Percentiles rank a stretch among this genome's conserved stretches.
phyloP scores from a whole-genome alignment of 2,113 vertebrate species.

The Oriolus oriolus region DNA sequence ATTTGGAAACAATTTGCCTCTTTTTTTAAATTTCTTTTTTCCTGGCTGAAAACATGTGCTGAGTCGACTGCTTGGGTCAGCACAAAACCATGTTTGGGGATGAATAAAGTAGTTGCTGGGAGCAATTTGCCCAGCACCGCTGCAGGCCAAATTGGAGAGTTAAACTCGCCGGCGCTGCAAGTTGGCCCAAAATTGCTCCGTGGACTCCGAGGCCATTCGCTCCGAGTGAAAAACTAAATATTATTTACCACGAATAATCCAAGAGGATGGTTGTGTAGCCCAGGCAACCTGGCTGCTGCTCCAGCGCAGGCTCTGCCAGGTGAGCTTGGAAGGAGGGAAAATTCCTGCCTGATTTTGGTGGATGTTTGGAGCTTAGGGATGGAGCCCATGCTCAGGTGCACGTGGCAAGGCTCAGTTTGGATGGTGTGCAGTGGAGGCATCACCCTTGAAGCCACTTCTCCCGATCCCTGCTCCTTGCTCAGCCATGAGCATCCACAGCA shows the following conservation, averaged over 20 bases:
- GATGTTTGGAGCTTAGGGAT: not conserved
- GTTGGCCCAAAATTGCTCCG: not conserved
- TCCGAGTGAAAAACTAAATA: not conserved
- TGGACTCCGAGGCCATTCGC: not conserved
- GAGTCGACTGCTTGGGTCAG: conserved; percentile 15
- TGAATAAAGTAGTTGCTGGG: not conserved
- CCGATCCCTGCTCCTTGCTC: not conserved
- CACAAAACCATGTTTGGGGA: not conserved
- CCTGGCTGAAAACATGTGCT: conserved; percentile 20
- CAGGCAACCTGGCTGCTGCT: not conserved
- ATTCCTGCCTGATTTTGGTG: not conserved
- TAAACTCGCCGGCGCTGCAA: not conserved
- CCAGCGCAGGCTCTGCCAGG: not conserved
- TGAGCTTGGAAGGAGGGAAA: not conserved
- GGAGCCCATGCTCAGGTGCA: not conserved
- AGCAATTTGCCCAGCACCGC: not conserved
- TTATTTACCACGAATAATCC: not conserved
- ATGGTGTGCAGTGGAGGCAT: not conserved
- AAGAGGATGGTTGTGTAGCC: not conserved
- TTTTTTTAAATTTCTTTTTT: not conserved
- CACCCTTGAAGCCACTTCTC: not conserved
- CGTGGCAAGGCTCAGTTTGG: accelerated
- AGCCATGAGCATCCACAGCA: accelerated
- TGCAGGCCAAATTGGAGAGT: conserved; percentile 28
- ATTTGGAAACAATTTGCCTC: conserved; percentile 26